Conservation (phyloP, 2,113 vertebrate species). For the Leptobrachium ailaonicum region DNA sequence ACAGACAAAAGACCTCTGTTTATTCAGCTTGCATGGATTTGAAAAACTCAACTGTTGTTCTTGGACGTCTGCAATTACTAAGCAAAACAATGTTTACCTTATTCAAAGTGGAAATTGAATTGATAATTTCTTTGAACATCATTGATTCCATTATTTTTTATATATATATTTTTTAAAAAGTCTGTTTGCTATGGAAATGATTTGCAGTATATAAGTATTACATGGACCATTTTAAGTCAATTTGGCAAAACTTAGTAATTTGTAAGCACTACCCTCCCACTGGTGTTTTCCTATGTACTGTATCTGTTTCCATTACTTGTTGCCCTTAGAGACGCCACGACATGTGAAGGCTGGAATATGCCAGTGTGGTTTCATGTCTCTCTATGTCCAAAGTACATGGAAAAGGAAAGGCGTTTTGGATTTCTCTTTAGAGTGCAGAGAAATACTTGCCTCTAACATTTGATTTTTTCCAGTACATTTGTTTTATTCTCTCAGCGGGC, state of each 20-base stretch:
- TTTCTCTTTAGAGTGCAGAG: background rate
- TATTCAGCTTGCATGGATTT: slow-evolving; percentile 45
- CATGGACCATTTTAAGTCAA: background rate
- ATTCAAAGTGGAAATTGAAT: slow-evolving; percentile 31
- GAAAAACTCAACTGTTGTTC: slow-evolving; percentile 39
- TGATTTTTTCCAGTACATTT: background rate
- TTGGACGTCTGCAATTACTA: slow-evolving; percentile 35
- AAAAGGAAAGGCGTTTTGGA: background rate
- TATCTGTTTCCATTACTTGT: background rate
- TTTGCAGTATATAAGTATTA: background rate
- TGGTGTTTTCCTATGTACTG: background rate
- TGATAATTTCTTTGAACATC: slow-evolving; percentile 27
- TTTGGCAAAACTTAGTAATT: background rate
- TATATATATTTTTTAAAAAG: background rate
- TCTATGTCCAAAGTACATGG: background rate
- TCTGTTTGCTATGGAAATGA: background rate
- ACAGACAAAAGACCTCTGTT: slow-evolving; percentile 42
- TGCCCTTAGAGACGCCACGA: background rate
- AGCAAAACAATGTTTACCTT: slow-evolving; percentile 40
- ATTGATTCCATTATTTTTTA: slow-evolving; percentile 5
- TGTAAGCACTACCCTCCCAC: background rate
- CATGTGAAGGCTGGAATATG: background rate
- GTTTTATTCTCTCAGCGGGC: background rate
- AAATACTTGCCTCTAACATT: background rate
- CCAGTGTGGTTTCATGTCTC: background rate